A percentile compares a stretch with the other conserved stretches of the same genome.
phyloP scores from a whole-genome alignment of 2,888 invertebrate species.

The Epirrita christyi region DNA sequence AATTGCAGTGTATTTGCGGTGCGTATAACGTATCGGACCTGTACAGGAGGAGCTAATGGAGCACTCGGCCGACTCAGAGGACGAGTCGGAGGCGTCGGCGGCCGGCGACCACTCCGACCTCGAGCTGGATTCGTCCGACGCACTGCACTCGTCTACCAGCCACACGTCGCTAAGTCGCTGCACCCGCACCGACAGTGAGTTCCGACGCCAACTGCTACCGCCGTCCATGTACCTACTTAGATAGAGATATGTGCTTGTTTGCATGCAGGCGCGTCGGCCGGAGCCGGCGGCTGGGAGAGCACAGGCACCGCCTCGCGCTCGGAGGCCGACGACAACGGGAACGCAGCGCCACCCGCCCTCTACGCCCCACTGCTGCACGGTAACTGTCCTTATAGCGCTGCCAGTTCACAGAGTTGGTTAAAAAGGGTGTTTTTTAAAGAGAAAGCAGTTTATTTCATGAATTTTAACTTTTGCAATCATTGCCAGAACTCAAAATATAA shows the following conservation, averaged over 20 bases:
- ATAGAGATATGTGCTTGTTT: neutral
- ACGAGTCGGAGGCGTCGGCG: conserved; percentile 41
- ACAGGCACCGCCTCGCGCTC: conserved; percentile 47
- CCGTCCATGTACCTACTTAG: too few relatives aligned
- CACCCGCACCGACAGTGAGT: conserved; percentile 50
- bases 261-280: conserved; percentile 38
- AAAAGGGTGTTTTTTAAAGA: too few relatives aligned
- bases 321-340: conserved; percentile 65
- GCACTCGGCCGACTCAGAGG: conserved; percentile 50
- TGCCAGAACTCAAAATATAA: too few relatives aligned
- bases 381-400: neutral
- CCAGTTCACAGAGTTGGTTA: too few relatives aligned
- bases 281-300: conserved; percentile 51
- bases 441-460: too few relatives aligned
- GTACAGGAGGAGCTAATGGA: conserved; percentile 42
- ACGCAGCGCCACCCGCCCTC: conserved; percentile 46
- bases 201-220: too few relatives aligned
- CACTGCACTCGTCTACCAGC: conserved; percentile 60
- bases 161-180: conserved; percentile 45
- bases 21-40: too few relatives aligned
- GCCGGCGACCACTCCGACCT: conserved; percentile 38
- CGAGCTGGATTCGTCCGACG: conserved; percentile 56
- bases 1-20: too few relatives aligned
- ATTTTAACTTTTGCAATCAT: too few relatives aligned
- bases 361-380: neutral